phyloP scores from a whole-genome alignment of 2,888 invertebrate genomes.

The Branchellion lobata region DNA sequence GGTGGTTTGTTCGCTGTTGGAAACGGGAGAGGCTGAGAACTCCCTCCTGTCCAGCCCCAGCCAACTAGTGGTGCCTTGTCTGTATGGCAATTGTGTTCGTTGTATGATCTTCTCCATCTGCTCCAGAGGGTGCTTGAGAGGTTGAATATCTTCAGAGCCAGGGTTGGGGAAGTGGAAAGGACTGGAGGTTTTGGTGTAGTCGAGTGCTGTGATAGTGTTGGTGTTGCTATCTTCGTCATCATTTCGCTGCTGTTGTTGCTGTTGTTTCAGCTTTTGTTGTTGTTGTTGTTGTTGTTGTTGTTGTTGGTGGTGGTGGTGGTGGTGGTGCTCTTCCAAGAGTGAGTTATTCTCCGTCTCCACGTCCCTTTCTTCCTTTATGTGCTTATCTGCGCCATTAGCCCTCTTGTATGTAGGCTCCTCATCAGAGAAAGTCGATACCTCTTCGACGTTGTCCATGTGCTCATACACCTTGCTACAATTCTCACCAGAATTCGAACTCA shows the following conservation, averaged over 20 bases:
- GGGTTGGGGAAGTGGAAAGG: neutral
- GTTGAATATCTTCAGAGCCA: neutral
- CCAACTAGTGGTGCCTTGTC: conserved; percentile 36
- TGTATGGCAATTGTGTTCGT: conserved; percentile 39
- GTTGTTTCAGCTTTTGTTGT: too few species aligned
- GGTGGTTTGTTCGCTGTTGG: neutral
- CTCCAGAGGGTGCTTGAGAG: conserved; percentile 48
- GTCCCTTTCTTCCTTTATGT: conserved; percentile 5
- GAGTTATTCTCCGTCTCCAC: conserved; percentile 4
- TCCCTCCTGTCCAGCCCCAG: conserved; percentile 34
- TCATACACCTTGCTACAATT: neutral
- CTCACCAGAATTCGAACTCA: neutral
- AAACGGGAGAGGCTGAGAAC: conserved; percentile 25
- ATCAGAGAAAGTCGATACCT: neutral
- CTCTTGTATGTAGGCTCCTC: neutral
- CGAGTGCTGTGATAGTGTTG: neutral
- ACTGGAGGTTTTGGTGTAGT: neutral
- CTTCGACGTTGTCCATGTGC: neutral
- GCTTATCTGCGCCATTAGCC: neutral
- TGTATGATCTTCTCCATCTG: conserved; percentile 51
- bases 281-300: neutral
- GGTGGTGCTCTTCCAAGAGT: conserved; percentile 23
- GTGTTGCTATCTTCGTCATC: neutral
- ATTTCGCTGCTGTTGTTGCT: neutral
- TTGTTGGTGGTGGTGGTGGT: neutral